A percentile compares a stretch with the other conserved stretches of the same genome.
phyloP scores from a whole-genome alignment of 2,113 vertebrate genomes.

The Bos javanicus region DNA sequence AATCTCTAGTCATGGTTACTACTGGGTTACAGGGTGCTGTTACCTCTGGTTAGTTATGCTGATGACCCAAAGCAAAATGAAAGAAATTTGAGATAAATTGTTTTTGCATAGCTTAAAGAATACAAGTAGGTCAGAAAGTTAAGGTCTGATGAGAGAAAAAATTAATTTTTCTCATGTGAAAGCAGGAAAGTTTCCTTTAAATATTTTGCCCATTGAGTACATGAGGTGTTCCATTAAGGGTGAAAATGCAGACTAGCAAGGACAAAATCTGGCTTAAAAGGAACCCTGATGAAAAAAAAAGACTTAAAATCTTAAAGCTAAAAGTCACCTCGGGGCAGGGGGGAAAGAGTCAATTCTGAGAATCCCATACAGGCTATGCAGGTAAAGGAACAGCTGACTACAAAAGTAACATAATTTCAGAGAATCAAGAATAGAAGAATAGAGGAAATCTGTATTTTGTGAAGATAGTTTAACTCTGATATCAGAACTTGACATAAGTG shows the following conservation, averaged over 20 bases:
- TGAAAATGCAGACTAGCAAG: not conserved
- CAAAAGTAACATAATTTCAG: not conserved
- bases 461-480: not conserved
- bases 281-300: not conserved
- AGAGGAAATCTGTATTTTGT: not conserved
- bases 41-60: not conserved
- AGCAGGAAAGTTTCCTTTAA: not conserved
- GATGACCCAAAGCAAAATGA: not conserved
- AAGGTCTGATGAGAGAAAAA: not conserved
- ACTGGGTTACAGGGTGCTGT: not conserved
- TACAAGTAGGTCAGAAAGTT: not conserved
- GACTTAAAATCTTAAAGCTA: not conserved
- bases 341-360: not conserved
- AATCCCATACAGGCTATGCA: not conserved
- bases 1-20: not conserved
- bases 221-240: fast-evolving
- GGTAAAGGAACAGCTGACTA: not conserved
- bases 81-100: not conserved
- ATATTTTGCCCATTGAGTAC: not conserved
- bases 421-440: not conserved
- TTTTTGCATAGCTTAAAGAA: not conserved
- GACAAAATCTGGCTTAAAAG: not conserved
- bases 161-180: not conserved
- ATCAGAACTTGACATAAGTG: not conserved
- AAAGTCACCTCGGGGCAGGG: not conserved